Conservation (phyloP, 2,797 vertebrate genomes). For the Denticeps clupeoides region DNA sequence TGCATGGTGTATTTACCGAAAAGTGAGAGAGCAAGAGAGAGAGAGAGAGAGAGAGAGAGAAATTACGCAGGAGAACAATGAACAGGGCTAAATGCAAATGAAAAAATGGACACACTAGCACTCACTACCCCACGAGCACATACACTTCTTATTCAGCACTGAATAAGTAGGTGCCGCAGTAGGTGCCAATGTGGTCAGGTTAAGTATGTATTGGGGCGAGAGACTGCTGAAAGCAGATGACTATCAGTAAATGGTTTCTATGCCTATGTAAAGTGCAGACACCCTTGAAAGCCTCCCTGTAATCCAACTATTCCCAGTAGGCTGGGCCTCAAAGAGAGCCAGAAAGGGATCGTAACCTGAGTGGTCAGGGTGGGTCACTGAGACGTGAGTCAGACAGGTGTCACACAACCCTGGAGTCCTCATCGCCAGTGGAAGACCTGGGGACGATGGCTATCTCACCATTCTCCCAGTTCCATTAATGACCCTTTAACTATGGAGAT, state of each 20-base stretch:
- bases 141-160: conserved; percentile 1
- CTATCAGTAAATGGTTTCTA: neutral
- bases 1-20: conserved; percentile 8
- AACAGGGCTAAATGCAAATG: neutral
- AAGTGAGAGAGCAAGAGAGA: conserved; percentile 39
- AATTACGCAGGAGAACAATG: conserved; percentile 36
- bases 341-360: neutral
- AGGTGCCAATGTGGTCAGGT: no score
- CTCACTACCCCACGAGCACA: neutral
- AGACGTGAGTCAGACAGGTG: neutral
- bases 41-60: conserved; percentile 25
- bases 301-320: neutral
- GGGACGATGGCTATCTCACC: conserved; percentile 1
- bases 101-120: conserved; percentile 4
- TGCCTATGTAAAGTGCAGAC: neutral
- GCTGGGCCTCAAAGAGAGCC: neutral
- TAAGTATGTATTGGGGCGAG: no score
- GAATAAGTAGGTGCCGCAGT: neutral
- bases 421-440: neutral
- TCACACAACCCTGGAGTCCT: neutral
- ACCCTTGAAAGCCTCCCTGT: neutral
- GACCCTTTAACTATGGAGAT: conserved; percentile 8
- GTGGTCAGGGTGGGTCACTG: neutral
- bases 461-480: conserved; percentile 7
- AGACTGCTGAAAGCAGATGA: no score